A percentile compares a stretch with the other conserved stretches of the same genome.
Evolutionary conservation across 2,797 vertebrate genomes (phyloP).

Genomic region (Graptemys geographica): DNA sequence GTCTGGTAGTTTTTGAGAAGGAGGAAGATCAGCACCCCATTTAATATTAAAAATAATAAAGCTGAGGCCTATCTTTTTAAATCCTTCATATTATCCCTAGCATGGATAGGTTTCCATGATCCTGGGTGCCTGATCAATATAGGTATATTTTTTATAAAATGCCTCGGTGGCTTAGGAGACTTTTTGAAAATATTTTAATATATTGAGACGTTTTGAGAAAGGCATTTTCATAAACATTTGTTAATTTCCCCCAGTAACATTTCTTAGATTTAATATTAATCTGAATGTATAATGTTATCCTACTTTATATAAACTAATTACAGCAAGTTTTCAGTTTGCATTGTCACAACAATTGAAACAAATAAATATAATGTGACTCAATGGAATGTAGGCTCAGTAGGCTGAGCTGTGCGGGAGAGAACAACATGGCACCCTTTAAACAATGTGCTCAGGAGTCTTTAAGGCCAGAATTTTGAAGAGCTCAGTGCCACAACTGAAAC

Average conservation of each 20-base stretch:
- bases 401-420: neutral
- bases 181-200: neutral
- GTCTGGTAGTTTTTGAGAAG: neutral
- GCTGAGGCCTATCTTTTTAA: neutral
- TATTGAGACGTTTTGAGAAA: neutral
- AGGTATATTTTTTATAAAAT: neutral
- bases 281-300: neutral
- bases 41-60: neutral
- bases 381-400: neutral
- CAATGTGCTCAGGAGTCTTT: neutral
- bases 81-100: neutral
- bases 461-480: neutral
- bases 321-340: neutral
- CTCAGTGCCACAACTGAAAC: neutral
- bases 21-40: neutral
- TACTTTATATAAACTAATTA: neutral
- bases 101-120: neutral
- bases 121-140: neutral
- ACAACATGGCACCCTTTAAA: neutral
- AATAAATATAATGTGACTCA: neutral
- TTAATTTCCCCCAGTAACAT: neutral
- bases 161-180: neutral
- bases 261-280: neutral
- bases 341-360: neutral
- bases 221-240: neutral